Conservation (phyloP, 2,888 invertebrate genomes). For the Eutolmus rufibarbis region DNA sequence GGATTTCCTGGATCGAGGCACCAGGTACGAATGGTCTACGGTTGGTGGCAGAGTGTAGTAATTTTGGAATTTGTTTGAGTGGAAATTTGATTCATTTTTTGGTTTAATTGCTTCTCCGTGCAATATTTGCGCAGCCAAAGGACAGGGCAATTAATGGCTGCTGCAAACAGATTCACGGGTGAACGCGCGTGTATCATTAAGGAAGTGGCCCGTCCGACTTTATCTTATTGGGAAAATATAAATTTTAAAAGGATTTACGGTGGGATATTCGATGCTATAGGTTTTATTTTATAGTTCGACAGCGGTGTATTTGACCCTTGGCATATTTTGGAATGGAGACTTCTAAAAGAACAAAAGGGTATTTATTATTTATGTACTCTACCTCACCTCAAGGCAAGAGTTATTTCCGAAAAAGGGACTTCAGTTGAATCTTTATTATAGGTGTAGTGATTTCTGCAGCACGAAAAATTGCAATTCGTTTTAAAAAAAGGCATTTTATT, state of each 20-base stretch:
- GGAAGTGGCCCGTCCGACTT: neutral
- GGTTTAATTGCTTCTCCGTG: neutral
- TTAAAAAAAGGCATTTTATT: neutral
- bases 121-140: neutral
- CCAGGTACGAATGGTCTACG: neutral
- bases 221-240: neutral
- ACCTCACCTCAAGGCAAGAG: neutral
- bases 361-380: neutral
- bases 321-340: neutral
- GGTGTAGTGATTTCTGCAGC: too few species aligned
- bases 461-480: neutral
- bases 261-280: neutral
- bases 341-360: neutral
- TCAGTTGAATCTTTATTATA: neutral
- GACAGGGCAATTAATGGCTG: neutral
- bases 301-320: neutral
- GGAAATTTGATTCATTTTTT: constrained; percentile 25
- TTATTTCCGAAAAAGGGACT: neutral
- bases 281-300: neutral
- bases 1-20: constrained; percentile 14
- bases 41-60: neutral
- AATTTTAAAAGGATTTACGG: neutral
- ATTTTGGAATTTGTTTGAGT: constrained; percentile 18
- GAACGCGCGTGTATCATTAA: neutral
- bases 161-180: neutral